A percentile compares a stretch with the other conserved stretches of the same genome.
Conservation (phyloP, 2,888 invertebrate species). For the Leucophora obtusa region DNA sequence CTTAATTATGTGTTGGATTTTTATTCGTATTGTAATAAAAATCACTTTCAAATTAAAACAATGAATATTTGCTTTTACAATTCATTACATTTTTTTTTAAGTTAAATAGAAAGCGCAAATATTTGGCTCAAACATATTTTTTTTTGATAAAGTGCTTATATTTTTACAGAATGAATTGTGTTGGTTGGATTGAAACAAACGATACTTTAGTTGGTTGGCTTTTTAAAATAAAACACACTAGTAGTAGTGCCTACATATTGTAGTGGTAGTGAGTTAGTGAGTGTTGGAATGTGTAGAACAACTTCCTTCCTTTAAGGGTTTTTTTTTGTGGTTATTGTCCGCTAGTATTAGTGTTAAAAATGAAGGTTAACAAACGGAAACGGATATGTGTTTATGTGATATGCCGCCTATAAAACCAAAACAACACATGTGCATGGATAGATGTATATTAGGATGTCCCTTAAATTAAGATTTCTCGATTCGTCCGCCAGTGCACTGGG, state of each 20-base stretch:
- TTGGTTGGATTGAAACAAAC: constrained; percentile 13
- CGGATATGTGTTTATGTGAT: constrained; percentile 58
- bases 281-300: constrained; percentile 58
- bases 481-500: too few species aligned
- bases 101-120: background rate
- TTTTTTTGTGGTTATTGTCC: background rate
- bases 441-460: too few species aligned
- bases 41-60: background rate
- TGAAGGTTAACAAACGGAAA: constrained; percentile 52
- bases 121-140: background rate
- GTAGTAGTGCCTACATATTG: background rate
- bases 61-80: background rate
- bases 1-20: too few species aligned
- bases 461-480: too few species aligned
- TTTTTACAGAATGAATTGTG: background rate
- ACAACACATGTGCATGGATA: constrained; percentile 21
- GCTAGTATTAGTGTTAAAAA: constrained; percentile 20
- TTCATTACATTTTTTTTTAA: background rate
- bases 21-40: background rate
- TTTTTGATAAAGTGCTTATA: background rate
- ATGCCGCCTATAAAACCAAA: background rate
- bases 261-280: constrained; percentile 5
- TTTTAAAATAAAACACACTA: too few species aligned
- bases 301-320: constrained; percentile 59
- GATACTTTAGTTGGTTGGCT: background rate